phyloP scores from a whole-genome alignment of 2,888 invertebrate genomes.

The Deroplatys truncata region DNA sequence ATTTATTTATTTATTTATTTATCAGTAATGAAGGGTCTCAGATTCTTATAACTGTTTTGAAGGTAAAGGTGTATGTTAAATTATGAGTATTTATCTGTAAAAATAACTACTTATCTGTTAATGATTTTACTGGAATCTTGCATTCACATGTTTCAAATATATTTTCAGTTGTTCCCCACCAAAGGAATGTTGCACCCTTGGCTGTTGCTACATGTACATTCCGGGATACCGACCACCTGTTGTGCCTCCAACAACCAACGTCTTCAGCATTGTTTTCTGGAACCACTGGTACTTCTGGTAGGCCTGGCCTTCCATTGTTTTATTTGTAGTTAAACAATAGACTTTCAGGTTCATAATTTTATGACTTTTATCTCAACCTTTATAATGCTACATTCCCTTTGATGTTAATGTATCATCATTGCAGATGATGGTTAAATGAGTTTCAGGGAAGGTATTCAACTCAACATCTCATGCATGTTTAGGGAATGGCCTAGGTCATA shows the following conservation, averaged over 20 bases:
- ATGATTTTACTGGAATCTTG: too few species aligned
- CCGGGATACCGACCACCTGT: slow-evolving; percentile 47
- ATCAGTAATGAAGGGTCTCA: too few species aligned
- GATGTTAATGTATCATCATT: too few species aligned
- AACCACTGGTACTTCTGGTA: slow-evolving; percentile 66
- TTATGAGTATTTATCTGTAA: not conserved
- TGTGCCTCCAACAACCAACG: slow-evolving; percentile 36
- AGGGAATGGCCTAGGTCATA: too few species aligned
- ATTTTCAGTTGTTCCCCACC: slow-evolving; percentile 59
- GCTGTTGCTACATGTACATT: slow-evolving; percentile 57
- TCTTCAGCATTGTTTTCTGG: slow-evolving; percentile 62
- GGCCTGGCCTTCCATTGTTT: slow-evolving; percentile 35
- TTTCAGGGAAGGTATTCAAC: too few species aligned
- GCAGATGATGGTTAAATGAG: too few species aligned
- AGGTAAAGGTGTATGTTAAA: not conserved
- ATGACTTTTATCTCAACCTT: not conserved
- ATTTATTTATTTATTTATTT: too few species aligned
- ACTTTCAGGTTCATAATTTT: not conserved
- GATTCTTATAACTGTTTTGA: not conserved
- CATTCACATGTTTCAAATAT: not conserved
- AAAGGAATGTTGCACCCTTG: slow-evolving; percentile 69
- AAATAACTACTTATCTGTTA: not conserved
- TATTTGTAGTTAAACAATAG: not conserved
- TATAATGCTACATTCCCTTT: too few species aligned
- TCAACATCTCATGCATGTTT: too few species aligned